These are phyloP conservation scores for Danaus melanippus DNA, from an alignment of 1,140 invertebrate genomes.

Conservation along the genomic window DNA sequence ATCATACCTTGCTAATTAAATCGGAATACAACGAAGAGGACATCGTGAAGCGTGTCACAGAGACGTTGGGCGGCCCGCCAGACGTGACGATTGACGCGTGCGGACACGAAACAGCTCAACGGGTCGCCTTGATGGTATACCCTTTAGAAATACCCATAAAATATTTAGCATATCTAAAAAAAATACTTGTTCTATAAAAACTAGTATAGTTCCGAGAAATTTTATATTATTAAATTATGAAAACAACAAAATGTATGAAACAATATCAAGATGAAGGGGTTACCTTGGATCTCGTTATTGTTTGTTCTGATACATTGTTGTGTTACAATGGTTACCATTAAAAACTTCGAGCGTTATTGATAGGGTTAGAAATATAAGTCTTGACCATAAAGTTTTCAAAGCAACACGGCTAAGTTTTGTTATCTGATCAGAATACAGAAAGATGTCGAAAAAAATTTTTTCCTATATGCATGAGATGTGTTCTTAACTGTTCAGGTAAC, in stretches of 20 bases:
- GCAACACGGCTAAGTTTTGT: too few relatives aligned
- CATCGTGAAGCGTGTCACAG: conserved; percentile 75
- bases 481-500: conserved; percentile 76
- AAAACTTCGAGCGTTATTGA: too few relatives aligned
- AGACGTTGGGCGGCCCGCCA: conserved; percentile 78
- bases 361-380: too few relatives aligned
- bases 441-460: too few relatives aligned
- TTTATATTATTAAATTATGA: not conserved
- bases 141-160: not conserved
- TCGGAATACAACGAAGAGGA: conserved; percentile 74
- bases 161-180: not conserved
- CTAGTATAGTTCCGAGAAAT: not conserved
- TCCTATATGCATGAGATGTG: too few relatives aligned
- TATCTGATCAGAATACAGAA: too few relatives aligned
- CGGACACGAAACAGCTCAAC: conserved; percentile 85
- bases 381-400: too few relatives aligned
- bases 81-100: conserved; percentile 90
- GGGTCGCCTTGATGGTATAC: conserved; percentile 82
- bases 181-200: not conserved
- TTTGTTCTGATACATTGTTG: too few relatives aligned
- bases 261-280: not conserved
- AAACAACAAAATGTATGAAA: not conserved
- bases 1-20: conserved; percentile 77
- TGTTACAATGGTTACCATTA: too few relatives aligned
- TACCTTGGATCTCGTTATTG: too few relatives aligned